These are phyloP conservation scores for Tetramorium bicarinatum DNA, from an alignment of 2,888 invertebrate genomes.

Conservation along the genomic window DNA sequence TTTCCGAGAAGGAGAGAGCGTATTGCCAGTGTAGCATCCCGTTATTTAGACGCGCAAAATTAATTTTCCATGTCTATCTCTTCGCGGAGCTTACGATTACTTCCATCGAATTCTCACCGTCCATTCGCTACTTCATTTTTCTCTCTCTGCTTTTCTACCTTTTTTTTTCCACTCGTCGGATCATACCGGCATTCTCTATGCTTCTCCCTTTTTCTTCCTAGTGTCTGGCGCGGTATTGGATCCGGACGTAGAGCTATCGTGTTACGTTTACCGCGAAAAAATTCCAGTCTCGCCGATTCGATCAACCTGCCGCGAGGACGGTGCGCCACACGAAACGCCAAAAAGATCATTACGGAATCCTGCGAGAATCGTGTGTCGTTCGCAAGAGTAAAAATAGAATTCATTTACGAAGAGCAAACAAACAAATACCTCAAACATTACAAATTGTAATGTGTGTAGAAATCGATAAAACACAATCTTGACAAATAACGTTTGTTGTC, in stretches of 20 bases:
- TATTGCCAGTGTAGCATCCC: background rate
- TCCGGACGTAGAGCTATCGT: constrained; percentile 68
- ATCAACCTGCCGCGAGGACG: constrained; percentile 34
- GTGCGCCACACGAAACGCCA: background rate
- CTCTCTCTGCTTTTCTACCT: constrained; percentile 33
- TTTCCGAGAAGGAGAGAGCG: background rate
- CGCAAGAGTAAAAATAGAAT: constrained; percentile 13
- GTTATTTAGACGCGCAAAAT: constrained; percentile 5
- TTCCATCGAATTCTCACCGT: constrained; percentile 8
- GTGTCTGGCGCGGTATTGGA: constrained; percentile 62
- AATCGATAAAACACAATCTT: background rate
- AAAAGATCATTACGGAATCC: constrained; percentile 18
- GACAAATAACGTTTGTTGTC: background rate
- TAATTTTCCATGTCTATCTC: background rate
- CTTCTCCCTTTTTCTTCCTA: constrained; percentile 38
- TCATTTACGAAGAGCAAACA: background rate
- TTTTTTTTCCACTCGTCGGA: background rate
- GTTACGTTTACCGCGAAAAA: constrained; percentile 71
- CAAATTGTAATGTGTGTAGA: background rate
- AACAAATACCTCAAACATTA: background rate
- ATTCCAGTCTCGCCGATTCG: constrained; percentile 51
- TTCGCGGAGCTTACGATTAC: constrained; percentile 1
- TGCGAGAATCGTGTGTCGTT: background rate
- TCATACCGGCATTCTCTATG: constrained; percentile 11
- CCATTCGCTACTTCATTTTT: background rate